A percentile compares a stretch with the other conserved stretches of the same genome.
These are phyloP conservation scores for Lepetodrilus schrolli DNA, from an alignment of 2,888 invertebrate genomes.

Conservation along the genomic window DNA sequence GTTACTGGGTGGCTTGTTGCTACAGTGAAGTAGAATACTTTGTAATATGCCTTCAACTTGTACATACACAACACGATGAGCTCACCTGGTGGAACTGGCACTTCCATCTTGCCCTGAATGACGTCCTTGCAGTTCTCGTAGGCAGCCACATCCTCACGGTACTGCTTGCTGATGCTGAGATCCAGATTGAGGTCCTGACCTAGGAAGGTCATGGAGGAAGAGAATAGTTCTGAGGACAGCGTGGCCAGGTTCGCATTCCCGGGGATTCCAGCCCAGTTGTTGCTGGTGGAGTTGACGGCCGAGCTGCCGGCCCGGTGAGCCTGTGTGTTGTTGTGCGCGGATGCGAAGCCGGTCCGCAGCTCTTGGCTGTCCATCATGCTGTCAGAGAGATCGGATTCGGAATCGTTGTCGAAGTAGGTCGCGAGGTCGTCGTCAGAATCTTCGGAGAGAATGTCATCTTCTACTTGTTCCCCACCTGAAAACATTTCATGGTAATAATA, in stretches of 20 bases:
- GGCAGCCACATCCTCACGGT: conserved; percentile 46
- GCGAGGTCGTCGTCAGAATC: conserved; percentile 68
- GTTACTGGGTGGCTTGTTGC: too few relatives aligned
- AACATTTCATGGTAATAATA: not conserved
- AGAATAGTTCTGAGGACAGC: conserved; percentile 67
- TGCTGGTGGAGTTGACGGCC: not conserved
- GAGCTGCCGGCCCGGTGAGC: not conserved
- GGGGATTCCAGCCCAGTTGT: conserved; percentile 39
- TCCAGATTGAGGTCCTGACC: conserved; percentile 58
- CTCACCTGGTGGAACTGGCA: conserved; percentile 65
- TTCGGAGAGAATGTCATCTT: conserved; percentile 61
- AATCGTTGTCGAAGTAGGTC: conserved; percentile 66
- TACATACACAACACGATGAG: not conserved
- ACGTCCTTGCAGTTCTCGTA: conserved; percentile 60
- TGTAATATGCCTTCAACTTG: too few relatives aligned
- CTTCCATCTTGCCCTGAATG: conserved; percentile 67
- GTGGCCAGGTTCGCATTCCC: conserved; percentile 57
- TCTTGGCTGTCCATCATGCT: conserved; percentile 70
- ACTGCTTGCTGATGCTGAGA: conserved; percentile 38
- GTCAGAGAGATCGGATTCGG: conserved; percentile 70
- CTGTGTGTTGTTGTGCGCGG: not conserved
- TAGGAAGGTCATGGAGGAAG: conserved; percentile 64
- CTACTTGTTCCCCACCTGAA: conserved; percentile 56
- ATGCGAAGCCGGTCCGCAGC: conserved; percentile 56
- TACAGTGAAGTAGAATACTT: too few relatives aligned